These are phyloP conservation scores for Scaptomyza parva DNA, from an alignment of 2,888 invertebrate species.

Conservation along the genomic window DNA sequence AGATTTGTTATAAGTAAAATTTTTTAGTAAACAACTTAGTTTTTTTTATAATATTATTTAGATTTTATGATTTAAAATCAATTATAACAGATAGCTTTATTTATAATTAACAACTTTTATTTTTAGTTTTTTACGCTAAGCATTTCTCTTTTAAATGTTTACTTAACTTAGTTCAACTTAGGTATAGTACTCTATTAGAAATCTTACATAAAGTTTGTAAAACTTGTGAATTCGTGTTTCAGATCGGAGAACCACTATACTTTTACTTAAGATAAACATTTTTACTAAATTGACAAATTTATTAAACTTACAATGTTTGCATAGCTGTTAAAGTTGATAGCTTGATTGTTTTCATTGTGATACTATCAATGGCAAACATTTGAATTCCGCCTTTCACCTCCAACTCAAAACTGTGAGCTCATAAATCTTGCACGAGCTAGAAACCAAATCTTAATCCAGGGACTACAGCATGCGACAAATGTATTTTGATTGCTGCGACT, in stretches of 20 bases:
- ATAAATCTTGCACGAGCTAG: conserved; percentile 47
- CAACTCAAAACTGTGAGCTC: conserved; percentile 40
- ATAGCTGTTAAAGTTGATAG: conserved; percentile 22
- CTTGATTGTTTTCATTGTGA: conserved; percentile 16
- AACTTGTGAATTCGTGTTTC: background rate
- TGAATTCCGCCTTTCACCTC: conserved; percentile 48
- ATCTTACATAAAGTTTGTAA: too few relatives aligned
- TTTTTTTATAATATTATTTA: too few relatives aligned
- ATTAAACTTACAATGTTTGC: conserved; percentile 18
- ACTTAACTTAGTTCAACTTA: too few relatives aligned
- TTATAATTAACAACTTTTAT: too few relatives aligned
- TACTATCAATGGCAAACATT: background rate
- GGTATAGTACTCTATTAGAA: too few relatives aligned
- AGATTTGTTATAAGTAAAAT: too few relatives aligned
- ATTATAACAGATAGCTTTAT: too few relatives aligned
- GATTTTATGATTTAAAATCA: too few relatives aligned
- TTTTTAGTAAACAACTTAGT: too few relatives aligned
- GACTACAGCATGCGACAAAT: conserved; percentile 59
- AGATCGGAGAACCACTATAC: too few relatives aligned
- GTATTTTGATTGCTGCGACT: conserved; percentile 65
- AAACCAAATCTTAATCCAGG: conserved; percentile 34
- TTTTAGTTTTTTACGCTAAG: too few relatives aligned
- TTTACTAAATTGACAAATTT: background rate
- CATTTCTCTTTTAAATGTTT: too few relatives aligned
- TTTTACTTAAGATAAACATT: background rate